Percentiles rank a stretch among this genome's conserved stretches.
Conservation (phyloP, 2,113 vertebrate species). For the Climacteris rufus region DNA sequence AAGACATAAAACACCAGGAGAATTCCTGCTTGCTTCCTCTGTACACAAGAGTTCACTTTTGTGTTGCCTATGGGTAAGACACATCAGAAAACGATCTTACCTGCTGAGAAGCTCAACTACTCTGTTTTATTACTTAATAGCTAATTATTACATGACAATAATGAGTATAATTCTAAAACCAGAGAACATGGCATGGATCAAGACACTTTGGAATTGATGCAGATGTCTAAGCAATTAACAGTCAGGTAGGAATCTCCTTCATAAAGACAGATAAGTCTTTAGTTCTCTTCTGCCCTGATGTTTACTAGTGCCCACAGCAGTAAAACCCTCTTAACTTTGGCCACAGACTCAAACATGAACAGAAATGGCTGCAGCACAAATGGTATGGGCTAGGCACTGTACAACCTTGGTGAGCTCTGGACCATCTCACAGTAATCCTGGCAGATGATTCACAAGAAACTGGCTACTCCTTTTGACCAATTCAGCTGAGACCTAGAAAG, state of each 20-base stretch:
- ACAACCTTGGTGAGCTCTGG: not conserved
- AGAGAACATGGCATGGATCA: not conserved
- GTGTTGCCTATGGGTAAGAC: not conserved
- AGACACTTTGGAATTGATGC: not conserved
- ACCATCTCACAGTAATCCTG: not conserved
- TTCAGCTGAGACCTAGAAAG: not conserved
- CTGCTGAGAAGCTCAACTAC: not conserved
- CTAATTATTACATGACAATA: not conserved
- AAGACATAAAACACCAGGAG: not conserved
- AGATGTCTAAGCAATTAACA: not conserved
- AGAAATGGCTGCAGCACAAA: not conserved
- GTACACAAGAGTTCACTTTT: not conserved
- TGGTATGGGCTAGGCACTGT: not conserved
- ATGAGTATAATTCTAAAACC: not conserved
- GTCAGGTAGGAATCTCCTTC: not conserved
- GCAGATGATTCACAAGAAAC: not conserved
- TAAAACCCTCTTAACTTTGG: not conserved
- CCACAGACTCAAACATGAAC: not conserved
- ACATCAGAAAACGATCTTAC: not conserved
- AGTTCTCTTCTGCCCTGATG: not conserved
- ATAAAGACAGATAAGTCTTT: not conserved
- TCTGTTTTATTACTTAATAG: not conserved
- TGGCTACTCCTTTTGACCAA: not conserved
- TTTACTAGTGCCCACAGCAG: not conserved
- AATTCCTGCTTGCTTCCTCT: not conserved